phyloP scores from a whole-genome alignment of 2,113 vertebrate species.

The Colaptes auratus region DNA sequence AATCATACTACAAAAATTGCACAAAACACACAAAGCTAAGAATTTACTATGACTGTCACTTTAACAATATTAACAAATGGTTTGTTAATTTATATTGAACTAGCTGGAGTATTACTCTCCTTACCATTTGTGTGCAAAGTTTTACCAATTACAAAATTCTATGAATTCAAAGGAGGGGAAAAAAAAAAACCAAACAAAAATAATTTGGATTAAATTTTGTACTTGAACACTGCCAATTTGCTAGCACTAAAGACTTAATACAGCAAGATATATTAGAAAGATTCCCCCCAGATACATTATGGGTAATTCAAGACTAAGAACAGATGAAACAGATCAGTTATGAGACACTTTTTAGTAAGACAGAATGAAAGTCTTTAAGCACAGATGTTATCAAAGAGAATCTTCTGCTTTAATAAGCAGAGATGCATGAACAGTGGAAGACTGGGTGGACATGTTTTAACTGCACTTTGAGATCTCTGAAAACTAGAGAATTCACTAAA shows the following conservation, averaged over 20 bases:
- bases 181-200: not conserved
- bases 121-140: not conserved
- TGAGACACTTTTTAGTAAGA: not conserved
- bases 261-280: not conserved
- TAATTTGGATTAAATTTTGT: not conserved
- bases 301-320: not conserved
- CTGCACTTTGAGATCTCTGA: not conserved
- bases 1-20: not conserved
- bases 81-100: slow-evolving; percentile 9
- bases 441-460: not conserved
- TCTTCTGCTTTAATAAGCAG: not conserved
- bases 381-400: not conserved
- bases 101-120: not conserved
- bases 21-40: not conserved
- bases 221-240: not conserved
- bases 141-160: not conserved
- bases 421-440: not conserved
- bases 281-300: not conserved
- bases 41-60: slow-evolving; percentile 17
- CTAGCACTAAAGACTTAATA: not conserved
- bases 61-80: not conserved
- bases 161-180: not conserved
- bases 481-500: not conserved
- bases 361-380: not conserved
- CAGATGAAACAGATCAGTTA: not conserved